Evolutionary conservation across 2,888 invertebrate genomes (phyloP), one percentile per base, ranked within the genome.

Genomic region (Drosophila mimetica): DNA sequence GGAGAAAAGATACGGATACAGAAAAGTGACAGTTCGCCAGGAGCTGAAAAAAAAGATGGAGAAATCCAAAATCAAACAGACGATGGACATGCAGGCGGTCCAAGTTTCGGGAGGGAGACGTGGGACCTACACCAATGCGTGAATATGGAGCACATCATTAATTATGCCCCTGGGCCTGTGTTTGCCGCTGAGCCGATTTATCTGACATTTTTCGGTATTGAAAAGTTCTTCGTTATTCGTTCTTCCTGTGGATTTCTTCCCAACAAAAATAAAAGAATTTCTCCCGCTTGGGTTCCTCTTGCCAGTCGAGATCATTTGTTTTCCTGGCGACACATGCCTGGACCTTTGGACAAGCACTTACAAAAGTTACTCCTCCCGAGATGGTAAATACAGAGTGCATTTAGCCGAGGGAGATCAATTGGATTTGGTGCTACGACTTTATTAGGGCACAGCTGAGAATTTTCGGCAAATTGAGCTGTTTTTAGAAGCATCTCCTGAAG

Each of bases 71-170:
- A 70, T 71, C 74, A 48, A 69, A 30, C 74, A 72, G 76, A 71
- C 77, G 74, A 78, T 55, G 82, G 86, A 82, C 69, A 81, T 74
- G 74, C 79, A 71, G 77, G 73, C 72, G 64, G 64, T 64, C 42
- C 9, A 72, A 58, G 72, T 67, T 71, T 64, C 37, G 32, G 25
- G 22, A 71, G 30, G 50, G 52, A 32, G 48, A 30, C 47, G 46
- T 44, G 48, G 71, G 88, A 90, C 90, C 89, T 90, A 89, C 90
- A 89, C 87, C 90, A 88, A 88, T 84, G 89, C 83, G 81, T 79
- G 64, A 87, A 90, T 89, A 78, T 90, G 87, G 90, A 88, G 90
- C 89, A 89, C 74, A 91, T 91, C 90, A 91, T 91, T 91, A 91
- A 91, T 91, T 90, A 91, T 90, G 80, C 79, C 72, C 76, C 76